These are phyloP conservation scores for Lucinisca nassula DNA, from an alignment of 2,888 invertebrate genomes.

Conservation along the genomic window DNA sequence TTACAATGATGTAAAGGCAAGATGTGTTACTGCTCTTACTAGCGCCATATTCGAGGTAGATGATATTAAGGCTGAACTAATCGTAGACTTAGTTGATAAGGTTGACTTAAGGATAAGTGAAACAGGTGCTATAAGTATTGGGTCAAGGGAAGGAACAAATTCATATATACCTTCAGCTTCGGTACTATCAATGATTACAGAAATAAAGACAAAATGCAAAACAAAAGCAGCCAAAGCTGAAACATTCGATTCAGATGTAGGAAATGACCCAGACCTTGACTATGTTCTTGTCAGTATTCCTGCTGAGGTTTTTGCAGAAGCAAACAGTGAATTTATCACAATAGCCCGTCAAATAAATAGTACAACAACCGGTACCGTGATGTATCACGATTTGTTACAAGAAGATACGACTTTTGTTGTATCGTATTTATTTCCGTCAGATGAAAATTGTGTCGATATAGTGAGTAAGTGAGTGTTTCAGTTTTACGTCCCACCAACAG, in stretches of 20 bases:
- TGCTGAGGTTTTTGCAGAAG: background rate
- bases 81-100: background rate
- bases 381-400: background rate
- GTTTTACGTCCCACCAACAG: no score
- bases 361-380: background rate
- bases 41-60: background rate
- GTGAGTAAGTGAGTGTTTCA: no score
- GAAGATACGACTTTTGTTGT: background rate
- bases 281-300: background rate
- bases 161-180: background rate
- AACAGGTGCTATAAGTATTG: background rate
- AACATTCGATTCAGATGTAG: background rate
- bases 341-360: background rate
- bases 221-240: conserved; percentile 29
- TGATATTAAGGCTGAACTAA: background rate
- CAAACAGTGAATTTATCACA: background rate
- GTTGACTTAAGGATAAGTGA: background rate
- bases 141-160: background rate
- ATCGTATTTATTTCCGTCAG: background rate
- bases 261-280: background rate
- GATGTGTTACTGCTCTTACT: background rate
- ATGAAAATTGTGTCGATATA: background rate
- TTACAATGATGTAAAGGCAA: background rate
- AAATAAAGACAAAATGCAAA: background rate
- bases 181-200: background rate